Percentiles rank a stretch among this genome's conserved stretches.
These are phyloP conservation scores for Nannobrachium achirus DNA, from an alignment of 2,113 vertebrate species.

Conservation along the genomic window DNA sequence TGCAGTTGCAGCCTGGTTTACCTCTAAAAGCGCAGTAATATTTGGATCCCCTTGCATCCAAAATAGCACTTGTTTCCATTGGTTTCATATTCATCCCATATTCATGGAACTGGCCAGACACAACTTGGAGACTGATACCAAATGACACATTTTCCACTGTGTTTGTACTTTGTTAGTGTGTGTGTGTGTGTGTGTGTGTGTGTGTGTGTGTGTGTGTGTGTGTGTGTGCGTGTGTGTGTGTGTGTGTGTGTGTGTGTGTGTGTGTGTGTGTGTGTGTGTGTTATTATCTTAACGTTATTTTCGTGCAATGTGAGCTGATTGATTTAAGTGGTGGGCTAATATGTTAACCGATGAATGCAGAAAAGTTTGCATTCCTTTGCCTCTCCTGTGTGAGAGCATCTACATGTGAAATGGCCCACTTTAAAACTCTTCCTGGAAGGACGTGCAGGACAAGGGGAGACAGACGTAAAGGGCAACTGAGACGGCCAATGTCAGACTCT, in stretches of 20 bases:
- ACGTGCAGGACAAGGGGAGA: constrained; percentile 37
- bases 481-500: constrained; percentile 44
- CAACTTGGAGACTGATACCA: constrained; percentile 51
- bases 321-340: constrained; percentile 6
- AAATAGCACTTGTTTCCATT: constrained; percentile 61
- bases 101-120: constrained; percentile 42
- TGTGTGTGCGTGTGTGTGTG: no score
- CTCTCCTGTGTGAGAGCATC: constrained; percentile 17
- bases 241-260: no score
- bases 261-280: no score
- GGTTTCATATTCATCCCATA: constrained; percentile 15
- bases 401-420: constrained; percentile 30
- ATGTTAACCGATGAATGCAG: constrained; percentile 6
- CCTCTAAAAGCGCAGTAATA: constrained; percentile 47
- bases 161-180: constrained; percentile 25
- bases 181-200: constrained; percentile 21
- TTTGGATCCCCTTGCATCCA: constrained; percentile 37
- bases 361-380: not conserved
- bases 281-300: no score
- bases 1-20: constrained; percentile 45
- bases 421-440: constrained; percentile 25
- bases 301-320: constrained; percentile 19
- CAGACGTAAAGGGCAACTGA: constrained; percentile 44
- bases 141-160: constrained; percentile 59
- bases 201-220: no score